Conservation (phyloP, 2,113 vertebrate genomes). For the Microcebus jonahi region DNA sequence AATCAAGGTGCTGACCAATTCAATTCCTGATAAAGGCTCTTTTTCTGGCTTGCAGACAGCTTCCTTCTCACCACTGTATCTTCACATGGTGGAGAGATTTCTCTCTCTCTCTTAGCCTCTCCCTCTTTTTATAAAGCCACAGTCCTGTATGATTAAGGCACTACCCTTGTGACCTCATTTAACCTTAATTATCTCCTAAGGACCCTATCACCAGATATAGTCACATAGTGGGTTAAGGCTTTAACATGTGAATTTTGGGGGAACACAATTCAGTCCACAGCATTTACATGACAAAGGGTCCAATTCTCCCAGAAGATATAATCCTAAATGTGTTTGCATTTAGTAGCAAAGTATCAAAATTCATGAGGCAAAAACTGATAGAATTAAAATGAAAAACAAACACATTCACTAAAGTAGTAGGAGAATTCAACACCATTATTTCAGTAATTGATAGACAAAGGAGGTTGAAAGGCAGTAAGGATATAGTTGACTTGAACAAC, state of each 20-base stretch:
- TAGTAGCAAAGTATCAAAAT: background rate
- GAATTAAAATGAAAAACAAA: background rate
- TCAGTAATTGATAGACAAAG: background rate
- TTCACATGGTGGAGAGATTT: background rate
- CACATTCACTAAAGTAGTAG: background rate
- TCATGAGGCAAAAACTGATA: background rate
- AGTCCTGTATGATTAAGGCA: background rate
- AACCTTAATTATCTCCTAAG: background rate
- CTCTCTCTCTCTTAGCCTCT: background rate
- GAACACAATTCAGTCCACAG: background rate
- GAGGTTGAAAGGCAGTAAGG: background rate
- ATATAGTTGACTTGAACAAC: background rate
- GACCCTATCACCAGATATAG: background rate
- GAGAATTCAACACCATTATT: background rate
- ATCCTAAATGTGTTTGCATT: background rate
- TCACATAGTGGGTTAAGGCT: background rate
- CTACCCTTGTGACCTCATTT: background rate
- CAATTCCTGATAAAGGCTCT: background rate
- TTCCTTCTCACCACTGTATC: background rate
- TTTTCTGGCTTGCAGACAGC: background rate
- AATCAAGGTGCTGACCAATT: background rate
- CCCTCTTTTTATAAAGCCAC: too few relatives aligned
- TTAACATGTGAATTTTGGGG: background rate
- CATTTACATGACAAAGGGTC: background rate
- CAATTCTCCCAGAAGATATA: background rate